Evolutionary conservation across 2,113 vertebrate species (phyloP).

Genomic region (Vombatus ursinus): DNA sequence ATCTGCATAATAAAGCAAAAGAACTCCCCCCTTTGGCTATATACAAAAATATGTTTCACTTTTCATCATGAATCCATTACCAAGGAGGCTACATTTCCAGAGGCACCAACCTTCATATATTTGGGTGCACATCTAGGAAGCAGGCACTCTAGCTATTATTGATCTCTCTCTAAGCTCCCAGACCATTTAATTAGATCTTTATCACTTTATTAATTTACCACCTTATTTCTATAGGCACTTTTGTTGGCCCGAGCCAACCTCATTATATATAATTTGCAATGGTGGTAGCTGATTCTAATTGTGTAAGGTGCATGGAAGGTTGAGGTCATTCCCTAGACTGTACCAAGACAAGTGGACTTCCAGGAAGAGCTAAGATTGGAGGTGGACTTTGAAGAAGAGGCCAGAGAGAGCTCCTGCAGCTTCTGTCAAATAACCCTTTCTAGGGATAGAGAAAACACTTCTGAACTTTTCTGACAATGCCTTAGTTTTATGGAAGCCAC

Average conservation of each 20-base stretch:
- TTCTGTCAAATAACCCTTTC: conserved; percentile 75
- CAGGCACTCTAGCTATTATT: neutral
- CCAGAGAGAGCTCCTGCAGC: conserved; percentile 51
- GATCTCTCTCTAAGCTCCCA: neutral
- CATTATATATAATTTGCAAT: neutral
- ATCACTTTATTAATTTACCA: neutral
- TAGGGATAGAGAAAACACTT: conserved; percentile 54
- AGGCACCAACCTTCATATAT: neutral
- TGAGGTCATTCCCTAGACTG: conserved; percentile 36
- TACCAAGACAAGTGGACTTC: neutral
- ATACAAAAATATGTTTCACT: neutral
- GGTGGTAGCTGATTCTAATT: conserved; percentile 34
- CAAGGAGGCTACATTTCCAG: neutral
- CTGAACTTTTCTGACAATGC: conserved; percentile 75
- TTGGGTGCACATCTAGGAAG: neutral
- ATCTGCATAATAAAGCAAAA: neutral
- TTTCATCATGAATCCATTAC: neutral
- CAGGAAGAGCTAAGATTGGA: neutral
- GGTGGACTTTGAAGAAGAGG: conserved; percentile 59
- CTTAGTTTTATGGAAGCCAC: conserved; percentile 82
- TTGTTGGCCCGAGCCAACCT: neutral
- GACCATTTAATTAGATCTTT: neutral
- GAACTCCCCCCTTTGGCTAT: neutral
- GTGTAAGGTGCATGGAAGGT: neutral
- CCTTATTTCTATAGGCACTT: neutral